Evolutionary conservation across 2,888 invertebrate species (phyloP), one percentile per base, ranked within the genome.

Genomic region (Allacma fusca): DNA sequence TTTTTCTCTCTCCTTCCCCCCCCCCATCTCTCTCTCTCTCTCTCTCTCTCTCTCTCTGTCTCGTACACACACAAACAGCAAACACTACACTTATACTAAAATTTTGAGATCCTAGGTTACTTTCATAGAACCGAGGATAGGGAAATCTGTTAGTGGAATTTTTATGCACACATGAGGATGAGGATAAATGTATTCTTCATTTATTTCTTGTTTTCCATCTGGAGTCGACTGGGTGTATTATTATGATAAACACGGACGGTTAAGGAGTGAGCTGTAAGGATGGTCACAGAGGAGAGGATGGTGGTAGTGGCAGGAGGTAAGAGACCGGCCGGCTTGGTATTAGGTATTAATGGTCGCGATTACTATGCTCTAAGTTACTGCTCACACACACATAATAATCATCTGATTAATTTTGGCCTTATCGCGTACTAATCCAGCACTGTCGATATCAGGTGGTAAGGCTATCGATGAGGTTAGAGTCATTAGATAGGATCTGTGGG

Each of bases 401-500:
- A 50, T 50, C 50, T 50, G 50, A 50, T 50, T 50, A 50, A 50
- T 50, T 50, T 50, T 19, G 50, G 50, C 50, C 16, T 50, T 50
- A 50, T 50, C 50, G 2, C 9, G n/a, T 16, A 16, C 7, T 50
- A 16, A 50, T 50, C 50, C 50, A 50, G n/a, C 50, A n/a, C 50
- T 50, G 50, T 50, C 19, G 50, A n/a, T 50, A 50, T 50, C 50
- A 50, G 50, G 50, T 50, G 50, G 50, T 50, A 50, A 50, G 50
- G 50, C 50, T 50, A 50, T 50, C 50, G 50, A 50, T 50, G 50
- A 50, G 50, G 50, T 50, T 50, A 50, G 50, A 13, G 50, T 19
- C 50, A 16, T 19, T 50, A 50, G 50, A 50, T 13, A 50, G 50
- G 50, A 50, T 50, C 50, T 1, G 19, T 50, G 50, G 50, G 50